phyloP scores from a whole-genome alignment of 2,888 invertebrate species.

The Cephus rjabovi region DNA sequence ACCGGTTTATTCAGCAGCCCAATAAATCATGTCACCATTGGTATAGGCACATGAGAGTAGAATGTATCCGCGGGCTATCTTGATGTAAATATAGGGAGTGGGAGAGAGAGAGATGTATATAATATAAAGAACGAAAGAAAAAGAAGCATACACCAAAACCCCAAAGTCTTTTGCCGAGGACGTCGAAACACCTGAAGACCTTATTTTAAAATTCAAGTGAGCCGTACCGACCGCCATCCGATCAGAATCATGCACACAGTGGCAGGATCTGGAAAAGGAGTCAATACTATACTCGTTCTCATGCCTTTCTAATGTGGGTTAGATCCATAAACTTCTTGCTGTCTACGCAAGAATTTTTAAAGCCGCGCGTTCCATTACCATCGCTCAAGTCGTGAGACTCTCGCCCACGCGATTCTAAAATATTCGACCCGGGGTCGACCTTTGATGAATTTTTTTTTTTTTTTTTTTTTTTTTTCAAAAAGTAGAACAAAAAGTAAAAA shows the following conservation, averaged over 20 bases:
- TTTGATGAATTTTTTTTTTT: neutral
- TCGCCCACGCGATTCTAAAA: neutral
- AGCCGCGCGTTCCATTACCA: slow-evolving; percentile 2
- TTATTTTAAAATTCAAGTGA: neutral
- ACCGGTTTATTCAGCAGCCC: slow-evolving; percentile 5
- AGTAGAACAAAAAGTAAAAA: neutral
- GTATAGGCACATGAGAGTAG: neutral
- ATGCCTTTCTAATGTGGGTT: slow-evolving; percentile 20
- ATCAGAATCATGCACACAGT: neutral
- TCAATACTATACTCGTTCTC: slow-evolving; percentile 10
- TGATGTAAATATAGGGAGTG: neutral
- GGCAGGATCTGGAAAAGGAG: slow-evolving; percentile 12
- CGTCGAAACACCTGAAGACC: neutral
- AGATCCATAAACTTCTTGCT: slow-evolving; percentile 19
- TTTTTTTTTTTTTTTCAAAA: too few relatives aligned
- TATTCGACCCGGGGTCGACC: neutral
- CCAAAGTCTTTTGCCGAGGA: neutral
- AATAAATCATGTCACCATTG: slow-evolving; percentile 1
- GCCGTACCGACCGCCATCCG: neutral
- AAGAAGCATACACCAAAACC: neutral
- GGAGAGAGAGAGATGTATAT: neutral
- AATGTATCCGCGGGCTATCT: neutral
- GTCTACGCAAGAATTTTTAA: slow-evolving; percentile 11
- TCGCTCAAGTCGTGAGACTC: neutral
- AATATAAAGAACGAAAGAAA: neutral